Percentiles rank a stretch among this genome's conserved stretches.
These are phyloP conservation scores for Arctopsyche grandis DNA, from an alignment of 1,140 invertebrate species.

Conservation along the genomic window DNA sequence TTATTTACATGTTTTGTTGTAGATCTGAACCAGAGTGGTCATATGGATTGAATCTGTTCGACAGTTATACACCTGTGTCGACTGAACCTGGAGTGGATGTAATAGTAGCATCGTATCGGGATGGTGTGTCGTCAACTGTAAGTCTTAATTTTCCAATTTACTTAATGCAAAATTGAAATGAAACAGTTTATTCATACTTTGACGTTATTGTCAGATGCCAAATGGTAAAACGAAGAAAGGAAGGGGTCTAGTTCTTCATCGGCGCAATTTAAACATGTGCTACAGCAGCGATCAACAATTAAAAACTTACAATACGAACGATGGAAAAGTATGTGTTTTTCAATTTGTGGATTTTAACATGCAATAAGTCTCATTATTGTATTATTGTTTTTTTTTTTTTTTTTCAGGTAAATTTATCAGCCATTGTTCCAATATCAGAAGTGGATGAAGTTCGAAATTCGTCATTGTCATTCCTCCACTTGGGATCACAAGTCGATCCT, in stretches of 20 bases:
- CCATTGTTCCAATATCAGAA: conserved; percentile 48
- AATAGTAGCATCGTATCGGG: conserved; percentile 50
- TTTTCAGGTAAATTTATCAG: conserved; percentile 46
- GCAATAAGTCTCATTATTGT: not conserved
- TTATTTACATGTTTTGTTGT: conserved; percentile 13
- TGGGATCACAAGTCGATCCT: conserved; percentile 39
- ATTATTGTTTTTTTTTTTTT: conserved; percentile 30
- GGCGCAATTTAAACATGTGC: conserved; percentile 47
- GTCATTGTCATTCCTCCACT: conserved; percentile 48
- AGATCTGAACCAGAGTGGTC: conserved; percentile 52
- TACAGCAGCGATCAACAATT: conserved; percentile 42
- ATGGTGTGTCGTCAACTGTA: conserved; percentile 45
- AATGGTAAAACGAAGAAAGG: conserved; percentile 48
- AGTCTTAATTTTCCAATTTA: conserved; percentile 18
- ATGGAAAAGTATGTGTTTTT: conserved; percentile 47
- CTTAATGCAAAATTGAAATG: not conserved
- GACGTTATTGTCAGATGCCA: conserved; percentile 20
- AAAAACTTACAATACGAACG: conserved; percentile 41
- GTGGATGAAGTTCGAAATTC: conserved; percentile 49
- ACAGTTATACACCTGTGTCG: conserved; percentile 36
- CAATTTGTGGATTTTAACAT: not conserved
- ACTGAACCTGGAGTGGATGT: conserved; percentile 49
- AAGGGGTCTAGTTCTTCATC: conserved; percentile 46
- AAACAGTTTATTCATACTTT: no score
- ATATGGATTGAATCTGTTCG: conserved; percentile 46